Evolutionary conservation across 2,113 vertebrate genomes (phyloP), one percentile per base, ranked within the genome.

Genomic region (Chauna torquata): DNA sequence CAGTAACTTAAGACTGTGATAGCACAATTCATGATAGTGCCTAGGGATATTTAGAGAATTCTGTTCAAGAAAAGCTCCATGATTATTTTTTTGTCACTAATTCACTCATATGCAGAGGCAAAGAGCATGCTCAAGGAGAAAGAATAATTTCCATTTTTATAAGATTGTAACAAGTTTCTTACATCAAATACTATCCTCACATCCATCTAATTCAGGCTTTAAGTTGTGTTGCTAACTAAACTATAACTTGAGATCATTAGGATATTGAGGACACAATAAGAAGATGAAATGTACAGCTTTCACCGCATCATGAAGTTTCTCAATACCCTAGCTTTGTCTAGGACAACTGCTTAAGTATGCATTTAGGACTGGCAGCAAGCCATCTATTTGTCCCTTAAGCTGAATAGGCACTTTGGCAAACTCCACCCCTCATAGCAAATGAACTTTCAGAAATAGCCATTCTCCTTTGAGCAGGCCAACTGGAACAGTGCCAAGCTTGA

Each of bases 41-140:
- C 81, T 30, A 23, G 44, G 85, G 78, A 74, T 13, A 79, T 69
- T 68, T 40, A 71, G 52, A 89, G 38, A 92, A 96, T 77, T 95
- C 65, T 49, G 90, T 92, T 97, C 81, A 94, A 94, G 49, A 27
- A 96, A 93, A 94, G 86, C 12, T 62, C 22, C 2, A 12, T 55
- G 47, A 55, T 90, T 95, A 71, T 87, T 93, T 92, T 79, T 95
- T 90, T 96, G 24, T 82, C 83, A 78, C 49, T 87, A 76, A 94
- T 81, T 94, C 34, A 64, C 36, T 88, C 71, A 70, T 6, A 14
- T 27, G 65, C 40, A 45, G 47, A 92, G 22, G n/a, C 44, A 85
- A 87, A 83, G 24, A 82, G 7, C 2, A 70, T 74, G 19, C 42
- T 79, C 36, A 58, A 91, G 50, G 24, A 90, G 17, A 86, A 91